These are phyloP conservation scores for Catharus ustulatus DNA, from an alignment of 2,797 vertebrate species.

Conservation along the genomic window DNA sequence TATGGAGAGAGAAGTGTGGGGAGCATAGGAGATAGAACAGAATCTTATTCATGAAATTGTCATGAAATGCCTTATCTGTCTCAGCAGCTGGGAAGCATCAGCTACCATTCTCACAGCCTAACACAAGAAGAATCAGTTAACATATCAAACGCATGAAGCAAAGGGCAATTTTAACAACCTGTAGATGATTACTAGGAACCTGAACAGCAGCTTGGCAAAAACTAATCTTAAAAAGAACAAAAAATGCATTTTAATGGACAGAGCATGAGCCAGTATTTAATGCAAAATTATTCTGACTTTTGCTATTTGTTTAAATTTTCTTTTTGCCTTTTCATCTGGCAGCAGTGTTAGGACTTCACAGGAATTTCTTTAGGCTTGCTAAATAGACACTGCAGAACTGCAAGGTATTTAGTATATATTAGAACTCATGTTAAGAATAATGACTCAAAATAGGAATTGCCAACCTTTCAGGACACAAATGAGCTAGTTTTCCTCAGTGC, in stretches of 20 bases:
- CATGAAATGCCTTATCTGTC: background rate
- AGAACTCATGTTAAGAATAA: background rate
- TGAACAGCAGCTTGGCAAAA: slow-evolving; percentile 4
- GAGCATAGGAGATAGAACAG: background rate
- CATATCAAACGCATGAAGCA: background rate
- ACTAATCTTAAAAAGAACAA: background rate
- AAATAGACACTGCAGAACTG: background rate
- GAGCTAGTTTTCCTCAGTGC: background rate
- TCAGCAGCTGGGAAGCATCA: slow-evolving; percentile 16
- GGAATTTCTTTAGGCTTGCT: background rate
- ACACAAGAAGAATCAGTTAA: background rate
- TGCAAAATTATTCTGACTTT: background rate
- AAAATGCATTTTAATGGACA: background rate
- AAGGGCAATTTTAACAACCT: background rate
- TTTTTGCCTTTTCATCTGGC: background rate
- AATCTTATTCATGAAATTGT: background rate
- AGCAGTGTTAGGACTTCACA: background rate
- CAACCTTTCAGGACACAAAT: background rate
- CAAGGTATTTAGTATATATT: background rate
- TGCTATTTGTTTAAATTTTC: background rate
- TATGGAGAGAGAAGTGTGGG: background rate
- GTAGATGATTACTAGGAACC: background rate
- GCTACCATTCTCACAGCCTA: background rate
- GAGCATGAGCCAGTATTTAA: background rate
- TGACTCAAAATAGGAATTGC: background rate